Conservation (phyloP, 2,888 invertebrate species). For the Dastarcus helophoroides region DNA sequence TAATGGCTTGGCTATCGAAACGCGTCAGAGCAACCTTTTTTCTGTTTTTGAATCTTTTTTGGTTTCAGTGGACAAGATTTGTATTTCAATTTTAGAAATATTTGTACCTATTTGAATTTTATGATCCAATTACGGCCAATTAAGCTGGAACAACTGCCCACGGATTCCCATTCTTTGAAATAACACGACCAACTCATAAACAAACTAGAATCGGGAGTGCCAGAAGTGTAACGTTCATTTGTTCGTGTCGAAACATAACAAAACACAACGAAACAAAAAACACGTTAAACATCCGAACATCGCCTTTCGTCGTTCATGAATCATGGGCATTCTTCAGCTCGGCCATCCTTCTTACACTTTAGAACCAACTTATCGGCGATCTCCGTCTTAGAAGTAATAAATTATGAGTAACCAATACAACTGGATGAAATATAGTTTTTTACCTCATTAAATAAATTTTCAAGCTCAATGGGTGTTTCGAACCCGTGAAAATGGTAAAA, state of each 20-base stretch:
- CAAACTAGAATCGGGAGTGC: conserved; percentile 21
- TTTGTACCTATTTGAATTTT: no score
- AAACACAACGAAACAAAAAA: conserved; percentile 30
- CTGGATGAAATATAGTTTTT: conserved; percentile 36
- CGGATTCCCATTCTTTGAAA: no score
- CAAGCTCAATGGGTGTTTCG: conserved; percentile 34
- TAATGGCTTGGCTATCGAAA: no score
- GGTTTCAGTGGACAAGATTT: no score
- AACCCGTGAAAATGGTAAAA: conserved; percentile 28
- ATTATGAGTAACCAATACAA: conserved; percentile 34
- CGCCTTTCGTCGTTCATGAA: conserved; percentile 38
- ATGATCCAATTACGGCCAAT: no score
- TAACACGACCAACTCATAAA: no score
- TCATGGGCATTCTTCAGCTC: conserved; percentile 34
- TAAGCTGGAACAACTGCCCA: no score
- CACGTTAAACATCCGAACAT: conserved; percentile 36
- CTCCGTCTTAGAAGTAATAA: conserved; percentile 24
- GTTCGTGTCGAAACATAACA: conserved; percentile 36
- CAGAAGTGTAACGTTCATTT: conserved; percentile 37
- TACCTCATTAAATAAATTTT: conserved; percentile 38
- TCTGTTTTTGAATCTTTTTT: no score
- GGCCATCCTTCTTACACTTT: conserved; percentile 17
- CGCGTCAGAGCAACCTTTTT: no score
- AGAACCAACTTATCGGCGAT: conserved; percentile 13
- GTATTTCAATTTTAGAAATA: no score